phyloP scores from a whole-genome alignment of 2,888 invertebrate species.

The Cylindroiulus punctatus region DNA sequence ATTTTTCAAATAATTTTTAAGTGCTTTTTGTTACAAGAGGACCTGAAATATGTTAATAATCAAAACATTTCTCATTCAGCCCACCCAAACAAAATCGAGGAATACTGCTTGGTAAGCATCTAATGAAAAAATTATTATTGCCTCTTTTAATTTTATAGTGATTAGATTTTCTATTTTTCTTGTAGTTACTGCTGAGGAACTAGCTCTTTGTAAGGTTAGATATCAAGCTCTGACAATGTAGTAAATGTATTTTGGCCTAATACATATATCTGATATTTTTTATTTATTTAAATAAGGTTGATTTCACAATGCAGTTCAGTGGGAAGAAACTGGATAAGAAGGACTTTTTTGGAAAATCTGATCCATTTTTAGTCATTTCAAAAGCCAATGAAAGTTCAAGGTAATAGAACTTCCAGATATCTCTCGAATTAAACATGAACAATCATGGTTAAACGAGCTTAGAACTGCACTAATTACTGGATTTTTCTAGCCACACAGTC shows the following conservation, averaged over 20 bases:
- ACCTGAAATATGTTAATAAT: not conserved
- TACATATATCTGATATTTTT: not conserved
- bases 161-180: slow-evolving; percentile 58
- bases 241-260: not conserved
- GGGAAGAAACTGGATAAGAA: slow-evolving; percentile 67
- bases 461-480: slow-evolving; percentile 64
- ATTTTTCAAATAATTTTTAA: not conserved
- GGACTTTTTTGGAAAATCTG: slow-evolving; percentile 69
- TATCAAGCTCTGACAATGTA: not conserved
- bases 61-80: slow-evolving; percentile 57
- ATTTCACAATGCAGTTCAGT: slow-evolving; percentile 65
- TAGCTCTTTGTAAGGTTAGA: slow-evolving; percentile 62
- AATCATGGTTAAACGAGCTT: slow-evolving; percentile 58
- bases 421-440: no score
- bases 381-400: slow-evolving; percentile 67
- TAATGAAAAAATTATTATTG: not conserved
- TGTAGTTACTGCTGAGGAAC: slow-evolving; percentile 65
- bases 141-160: not conserved
- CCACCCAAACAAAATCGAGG: slow-evolving; percentile 60
- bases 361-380: slow-evolving; percentile 68
- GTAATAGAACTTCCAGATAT: slow-evolving; percentile 63
- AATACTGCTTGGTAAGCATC: slow-evolving; percentile 59
- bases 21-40: not conserved
- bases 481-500: no score
- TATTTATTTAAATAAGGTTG: slow-evolving; percentile 61